Evolutionary conservation across 2,888 invertebrate species (phyloP), one percentile per base, ranked within the genome.

Genomic region (Caenorhabditis doughertyi): DNA sequence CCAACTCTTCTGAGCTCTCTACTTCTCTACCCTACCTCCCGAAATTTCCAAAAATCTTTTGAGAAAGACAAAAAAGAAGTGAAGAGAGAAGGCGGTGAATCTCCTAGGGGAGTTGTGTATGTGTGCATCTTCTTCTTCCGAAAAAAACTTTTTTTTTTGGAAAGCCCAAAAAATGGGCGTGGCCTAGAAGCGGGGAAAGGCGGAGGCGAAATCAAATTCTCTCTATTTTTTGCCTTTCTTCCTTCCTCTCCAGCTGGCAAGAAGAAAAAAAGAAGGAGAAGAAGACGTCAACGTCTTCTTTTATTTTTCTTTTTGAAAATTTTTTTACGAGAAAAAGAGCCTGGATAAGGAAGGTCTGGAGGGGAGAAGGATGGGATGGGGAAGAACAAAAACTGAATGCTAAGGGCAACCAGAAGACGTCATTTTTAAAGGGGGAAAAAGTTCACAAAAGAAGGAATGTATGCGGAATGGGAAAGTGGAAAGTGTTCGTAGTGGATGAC

Each of bases 141-240:
- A 53, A 55, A 56, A 60, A 47, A 44, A 49, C 32, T 16, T 60
- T 44, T 60, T 42, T 44, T 47, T 18, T 9, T 1, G 25, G 25
- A 49, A n/a, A 18, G 25, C 32, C 9, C 51, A 42, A 62, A 49
- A 77, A 53, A 35, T 7, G 64, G 79, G 70, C 70, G 70, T 25
- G 53, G 70, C 62, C 47, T 44, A 23, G 16, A 23, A 39, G 51
- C 39, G 25, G 47, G 47, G 49, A 39, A 60, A 68, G 44, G 56
- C 58, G 56, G 65, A 42, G 70, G 51, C 53, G 70, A 70, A 79
- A 70, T 70, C 64, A 71, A 62, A 70, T 70, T 70, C 42, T 60
- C 21, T 23, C 42, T 42, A 4, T 51, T 13, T 42, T n/a, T 39
- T 21, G n/a, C 16, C 23, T 39, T 23, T 39, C 18, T 18, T 18